These are phyloP conservation scores for Galeopsomyia nigrocyanea DNA, from an alignment of 2,888 invertebrate species.

Conservation along the genomic window DNA sequence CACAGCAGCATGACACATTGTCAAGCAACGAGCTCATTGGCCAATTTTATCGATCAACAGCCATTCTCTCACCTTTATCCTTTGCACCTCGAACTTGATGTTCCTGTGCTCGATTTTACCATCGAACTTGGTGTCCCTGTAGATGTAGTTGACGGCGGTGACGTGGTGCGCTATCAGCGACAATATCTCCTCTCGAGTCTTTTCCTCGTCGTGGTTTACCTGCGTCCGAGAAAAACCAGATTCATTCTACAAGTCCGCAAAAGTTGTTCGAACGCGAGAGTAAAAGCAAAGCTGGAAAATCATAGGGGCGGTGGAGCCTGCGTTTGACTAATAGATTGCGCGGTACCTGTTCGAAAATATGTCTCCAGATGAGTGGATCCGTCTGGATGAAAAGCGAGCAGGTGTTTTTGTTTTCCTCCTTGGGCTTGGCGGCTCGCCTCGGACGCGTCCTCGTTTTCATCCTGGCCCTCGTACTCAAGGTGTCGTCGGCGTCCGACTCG, in stretches of 20 bases:
- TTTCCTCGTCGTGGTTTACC: constrained; percentile 82
- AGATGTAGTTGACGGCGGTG: constrained; percentile 97
- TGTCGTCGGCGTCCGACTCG: too few relatives aligned
- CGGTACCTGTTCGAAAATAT: constrained; percentile 86
- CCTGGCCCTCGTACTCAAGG: too few relatives aligned
- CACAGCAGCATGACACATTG: constrained; percentile 62
- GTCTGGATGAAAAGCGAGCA: constrained; percentile 98
- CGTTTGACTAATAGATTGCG: too few relatives aligned
- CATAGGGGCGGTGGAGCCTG: too few relatives aligned
- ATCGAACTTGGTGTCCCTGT: constrained; percentile 94
- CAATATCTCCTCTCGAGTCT: constrained; percentile 96
- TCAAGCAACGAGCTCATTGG: background rate
- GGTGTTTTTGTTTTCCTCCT: constrained; percentile 85
- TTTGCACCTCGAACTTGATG: constrained; percentile 96
- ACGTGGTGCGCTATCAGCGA: constrained; percentile 98
- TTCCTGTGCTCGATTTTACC: constrained; percentile 91
- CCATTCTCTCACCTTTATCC: constrained; percentile 75
- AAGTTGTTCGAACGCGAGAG: too few relatives aligned
- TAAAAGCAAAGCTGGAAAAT: too few relatives aligned
- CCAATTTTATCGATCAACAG: too few relatives aligned
- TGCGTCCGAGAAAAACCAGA: constrained; percentile 63
- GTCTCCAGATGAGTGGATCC: constrained; percentile 97
- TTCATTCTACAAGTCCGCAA: too few relatives aligned
- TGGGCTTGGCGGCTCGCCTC: constrained; percentile 73
- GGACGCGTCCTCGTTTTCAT: constrained; percentile 1